Percentiles rank a stretch among this genome's conserved stretches.
phyloP scores from a whole-genome alignment of 2,113 vertebrate species.

The Mastomys coucha region DNA sequence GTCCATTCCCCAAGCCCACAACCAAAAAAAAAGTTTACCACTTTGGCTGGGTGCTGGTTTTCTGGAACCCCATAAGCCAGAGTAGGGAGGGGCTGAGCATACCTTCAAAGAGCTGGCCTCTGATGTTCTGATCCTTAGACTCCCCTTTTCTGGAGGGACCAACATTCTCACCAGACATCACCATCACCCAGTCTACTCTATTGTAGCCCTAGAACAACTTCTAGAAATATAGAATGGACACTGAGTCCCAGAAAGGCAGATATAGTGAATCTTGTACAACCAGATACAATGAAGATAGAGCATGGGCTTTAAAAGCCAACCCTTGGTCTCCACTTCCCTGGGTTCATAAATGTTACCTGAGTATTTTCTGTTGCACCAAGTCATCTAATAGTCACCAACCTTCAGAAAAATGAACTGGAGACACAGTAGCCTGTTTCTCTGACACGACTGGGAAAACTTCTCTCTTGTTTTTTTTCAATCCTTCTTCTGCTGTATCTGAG shows the following conservation, averaged over 20 bases:
- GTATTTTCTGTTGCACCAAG: background rate
- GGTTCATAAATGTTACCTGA: accelerated
- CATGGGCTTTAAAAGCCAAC: accelerated
- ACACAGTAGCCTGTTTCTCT: background rate
- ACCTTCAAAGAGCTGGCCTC: background rate
- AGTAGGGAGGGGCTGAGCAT: background rate
- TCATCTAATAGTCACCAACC: background rate
- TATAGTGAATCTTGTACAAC: background rate
- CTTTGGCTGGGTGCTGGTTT: background rate
- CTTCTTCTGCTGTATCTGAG: background rate
- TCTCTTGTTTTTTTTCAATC: background rate
- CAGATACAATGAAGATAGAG: background rate
- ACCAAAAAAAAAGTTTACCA: background rate
- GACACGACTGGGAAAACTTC: background rate
- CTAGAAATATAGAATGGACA: no score
- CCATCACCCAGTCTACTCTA: background rate
- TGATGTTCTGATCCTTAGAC: background rate
- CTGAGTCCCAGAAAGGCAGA: background rate
- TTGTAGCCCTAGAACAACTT: background rate
- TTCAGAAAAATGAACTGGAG: background rate
- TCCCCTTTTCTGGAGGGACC: background rate
- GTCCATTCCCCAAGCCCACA: background rate
- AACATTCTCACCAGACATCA: background rate
- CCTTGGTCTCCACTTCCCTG: background rate
- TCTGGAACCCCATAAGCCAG: background rate